Base-by-base conservation (phyloP, 2,113 vertebrate species). In the Progne subis region DNA sequence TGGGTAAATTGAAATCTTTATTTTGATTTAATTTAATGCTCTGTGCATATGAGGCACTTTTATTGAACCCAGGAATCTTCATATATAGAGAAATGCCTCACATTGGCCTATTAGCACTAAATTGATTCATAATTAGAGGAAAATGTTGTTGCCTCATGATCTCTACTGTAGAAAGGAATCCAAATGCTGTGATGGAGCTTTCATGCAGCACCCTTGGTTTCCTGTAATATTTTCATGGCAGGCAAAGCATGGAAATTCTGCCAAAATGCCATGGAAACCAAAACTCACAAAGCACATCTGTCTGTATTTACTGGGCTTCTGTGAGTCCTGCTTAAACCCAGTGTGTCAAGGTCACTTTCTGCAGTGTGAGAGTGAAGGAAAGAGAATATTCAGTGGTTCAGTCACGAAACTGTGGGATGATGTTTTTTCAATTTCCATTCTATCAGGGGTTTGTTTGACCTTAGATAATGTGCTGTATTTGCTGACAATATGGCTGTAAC, bases 1-100 rank as follows among this genome's bases (percentile, higher is more conserved):
- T 88, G 90, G 56, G 85, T 41, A 96, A 93, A 96, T 41, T 88
- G 79, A 90, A 93, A 90, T 93, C 64, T 94, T 95, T 91, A 74
- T 92, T 97, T 95, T 88, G 75, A 88, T 94, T 96, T 93, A 92
- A 92, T 92, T 91, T 87, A 82, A 77, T 95, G 93, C 64, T 88
- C 92, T 92, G 75, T 85, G 75, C 71, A 31, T 69, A 69, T 85
- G 75, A 95, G 53, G 78, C 84, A 47, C 82, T 90, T 77, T n/a
- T 71, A 86, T 60, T 46, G 59, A 94, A 55, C 75, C 46, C 23
- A 78, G 34, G 76, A 59, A 64, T 85, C 71, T 93, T 91, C 43
- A 23, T 74, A 63, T n/a, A 37, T 18, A 86, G 52, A 74, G 71
- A 80, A 94, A 92, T 88, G 88, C 63, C 53, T 90, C 68, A 71